Evolutionary conservation across 2,888 invertebrate species (phyloP).

Genomic region (Pandemis corylana): DNA sequence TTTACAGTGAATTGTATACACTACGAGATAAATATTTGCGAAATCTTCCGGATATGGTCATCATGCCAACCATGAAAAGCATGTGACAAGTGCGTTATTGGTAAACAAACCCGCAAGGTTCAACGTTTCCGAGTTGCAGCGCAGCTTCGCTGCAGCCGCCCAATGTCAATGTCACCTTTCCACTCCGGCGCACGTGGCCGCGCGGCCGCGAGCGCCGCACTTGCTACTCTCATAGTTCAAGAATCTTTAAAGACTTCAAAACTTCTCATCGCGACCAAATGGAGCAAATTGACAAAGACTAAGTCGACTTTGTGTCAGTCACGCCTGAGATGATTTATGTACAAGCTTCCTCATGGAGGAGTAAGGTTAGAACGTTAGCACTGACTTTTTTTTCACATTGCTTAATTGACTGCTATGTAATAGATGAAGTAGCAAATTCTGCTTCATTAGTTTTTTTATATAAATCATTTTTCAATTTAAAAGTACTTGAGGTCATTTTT

Average conservation of each 20-base stretch:
- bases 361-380: slow-evolving; percentile 9
- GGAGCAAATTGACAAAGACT: slow-evolving; percentile 18
- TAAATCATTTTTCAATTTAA: neutral
- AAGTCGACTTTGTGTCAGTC: slow-evolving; percentile 15
- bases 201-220: slow-evolving; percentile 14
- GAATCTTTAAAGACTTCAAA: slow-evolving; percentile 18
- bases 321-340: slow-evolving; percentile 27
- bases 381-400: slow-evolving; percentile 12
- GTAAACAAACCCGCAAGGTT: slow-evolving; percentile 68
- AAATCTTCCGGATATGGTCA: slow-evolving; percentile 18
- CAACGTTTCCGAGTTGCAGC: slow-evolving; percentile 58
- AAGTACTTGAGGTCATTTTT: neutral
- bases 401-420: slow-evolving; percentile 2
- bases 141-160: slow-evolving; percentile 52
- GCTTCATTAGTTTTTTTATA: slow-evolving; percentile 1
- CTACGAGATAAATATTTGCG: slow-evolving; percentile 12
- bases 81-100: slow-evolving; percentile 46
- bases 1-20: slow-evolving; percentile 12
- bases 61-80: slow-evolving; percentile 1
- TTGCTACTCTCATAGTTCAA: slow-evolving; percentile 28
- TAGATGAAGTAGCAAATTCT: neutral
- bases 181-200: slow-evolving; percentile 49
- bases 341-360: slow-evolving; percentile 27
- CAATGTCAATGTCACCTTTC: slow-evolving; percentile 82
- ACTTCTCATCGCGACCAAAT: slow-evolving; percentile 22